Evolutionary conservation across 2,888 invertebrate genomes (phyloP).

Genomic region (Baccha elongata): DNA sequence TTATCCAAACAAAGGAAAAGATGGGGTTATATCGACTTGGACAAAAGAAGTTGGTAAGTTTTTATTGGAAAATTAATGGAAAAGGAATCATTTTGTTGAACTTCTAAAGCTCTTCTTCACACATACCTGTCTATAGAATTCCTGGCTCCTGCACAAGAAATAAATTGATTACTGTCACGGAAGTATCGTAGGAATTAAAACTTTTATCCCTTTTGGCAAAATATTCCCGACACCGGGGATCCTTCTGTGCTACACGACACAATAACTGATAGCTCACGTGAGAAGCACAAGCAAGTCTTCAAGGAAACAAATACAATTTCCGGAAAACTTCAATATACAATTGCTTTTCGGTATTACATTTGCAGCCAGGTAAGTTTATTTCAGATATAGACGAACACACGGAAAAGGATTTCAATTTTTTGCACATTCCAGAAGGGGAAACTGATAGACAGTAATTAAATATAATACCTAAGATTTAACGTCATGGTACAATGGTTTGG

Average conservation of each 20-base stretch:
- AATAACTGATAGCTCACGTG: constrained; percentile 73
- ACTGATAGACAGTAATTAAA: constrained; percentile 69
- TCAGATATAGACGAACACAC: background rate
- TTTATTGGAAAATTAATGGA: constrained; percentile 55
- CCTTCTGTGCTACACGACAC: constrained; percentile 40
- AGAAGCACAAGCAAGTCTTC: constrained; percentile 60
- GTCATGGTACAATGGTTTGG: constrained; percentile 48
- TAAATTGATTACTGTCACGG: constrained; percentile 82
- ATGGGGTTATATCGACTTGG: constrained; percentile 10
- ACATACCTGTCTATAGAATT: constrained; percentile 25
- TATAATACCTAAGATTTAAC: constrained; percentile 53
- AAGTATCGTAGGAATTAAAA: constrained; percentile 77
- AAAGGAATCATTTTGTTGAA: constrained; percentile 29
- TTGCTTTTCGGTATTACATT: constrained; percentile 62
- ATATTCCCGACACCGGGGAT: constrained; percentile 28
- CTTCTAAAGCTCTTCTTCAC: constrained; percentile 45
- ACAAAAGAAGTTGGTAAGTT: constrained; percentile 47
- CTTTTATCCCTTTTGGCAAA: constrained; percentile 71
- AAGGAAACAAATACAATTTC: constrained; percentile 76
- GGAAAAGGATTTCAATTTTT: constrained; percentile 41
- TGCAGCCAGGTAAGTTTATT: constrained; percentile 34
- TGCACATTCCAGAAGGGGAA: constrained; percentile 39
- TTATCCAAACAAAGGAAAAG: constrained; percentile 17
- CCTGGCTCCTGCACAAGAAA: constrained; percentile 74
- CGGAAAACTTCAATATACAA: constrained; percentile 74